A percentile compares a stretch with the other conserved stretches of the same genome.
Evolutionary conservation across 2,797 vertebrate genomes (phyloP).

Genomic region (Sardinella longiceps): DNA sequence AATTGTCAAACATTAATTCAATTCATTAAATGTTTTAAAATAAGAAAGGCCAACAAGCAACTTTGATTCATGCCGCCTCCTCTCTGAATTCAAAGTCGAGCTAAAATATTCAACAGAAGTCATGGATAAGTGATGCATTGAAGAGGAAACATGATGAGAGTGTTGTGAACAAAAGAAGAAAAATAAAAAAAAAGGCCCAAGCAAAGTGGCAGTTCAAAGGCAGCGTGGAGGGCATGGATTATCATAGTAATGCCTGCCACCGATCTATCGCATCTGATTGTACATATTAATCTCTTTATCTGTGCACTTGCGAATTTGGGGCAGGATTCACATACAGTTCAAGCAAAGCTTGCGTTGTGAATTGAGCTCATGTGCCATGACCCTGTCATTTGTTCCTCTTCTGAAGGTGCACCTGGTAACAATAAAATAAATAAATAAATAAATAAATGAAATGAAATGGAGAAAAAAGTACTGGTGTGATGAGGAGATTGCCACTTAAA

Average conservation of each 20-base stretch:
- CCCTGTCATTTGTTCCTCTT: background rate
- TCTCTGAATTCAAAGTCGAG: constrained; percentile 52
- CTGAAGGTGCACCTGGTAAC: constrained; percentile 3
- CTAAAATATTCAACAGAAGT: constrained; percentile 50
- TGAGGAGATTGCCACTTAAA: constrained; percentile 65
- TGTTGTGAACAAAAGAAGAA: constrained; percentile 30
- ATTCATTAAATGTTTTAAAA: constrained; percentile 51
- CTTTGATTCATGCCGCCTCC: constrained; percentile 57
- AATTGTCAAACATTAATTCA: constrained; percentile 58
- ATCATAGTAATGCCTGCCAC: background rate
- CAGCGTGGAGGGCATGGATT: background rate
- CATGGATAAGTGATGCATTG: constrained; percentile 52
- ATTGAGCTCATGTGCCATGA: background rate
- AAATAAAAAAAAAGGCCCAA: constrained; percentile 37
- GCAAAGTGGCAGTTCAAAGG: constrained; percentile 22
- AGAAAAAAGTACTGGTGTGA: background rate
- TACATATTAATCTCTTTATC: constrained; percentile 26
- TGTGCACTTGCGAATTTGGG: background rate
- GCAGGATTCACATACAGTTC: background rate
- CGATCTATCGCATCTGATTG: constrained; percentile 23
- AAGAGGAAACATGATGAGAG: constrained; percentile 48
- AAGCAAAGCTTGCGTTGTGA: background rate
- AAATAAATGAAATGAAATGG: background rate
- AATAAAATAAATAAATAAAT: background rate
- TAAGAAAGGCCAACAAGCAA: constrained; percentile 60